phyloP scores from a whole-genome alignment of 2,113 vertebrate genomes.

The Pteronura brasiliensis region DNA sequence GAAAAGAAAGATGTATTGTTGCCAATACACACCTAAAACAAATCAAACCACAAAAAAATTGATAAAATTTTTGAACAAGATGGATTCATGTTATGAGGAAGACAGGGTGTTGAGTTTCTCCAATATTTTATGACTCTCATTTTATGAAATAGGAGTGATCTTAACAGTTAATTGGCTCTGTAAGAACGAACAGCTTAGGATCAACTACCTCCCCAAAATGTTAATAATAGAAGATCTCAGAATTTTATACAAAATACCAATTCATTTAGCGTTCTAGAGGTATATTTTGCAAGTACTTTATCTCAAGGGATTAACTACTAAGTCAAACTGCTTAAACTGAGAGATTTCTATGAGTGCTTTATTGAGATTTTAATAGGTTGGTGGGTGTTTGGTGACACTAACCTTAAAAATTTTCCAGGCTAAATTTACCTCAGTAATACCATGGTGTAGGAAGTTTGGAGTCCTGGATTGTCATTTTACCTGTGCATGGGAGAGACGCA shows the following conservation, averaged over 20 bases:
- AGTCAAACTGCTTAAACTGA: constrained; percentile 37
- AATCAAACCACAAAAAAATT: neutral
- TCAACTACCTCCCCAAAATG: neutral
- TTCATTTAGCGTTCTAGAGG: constrained; percentile 11
- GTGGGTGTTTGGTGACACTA: constrained; percentile 51
- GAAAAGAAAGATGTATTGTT: neutral
- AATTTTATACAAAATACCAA: neutral
- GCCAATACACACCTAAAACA: neutral
- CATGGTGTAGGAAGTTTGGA: neutral
- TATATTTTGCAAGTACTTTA: constrained; percentile 44
- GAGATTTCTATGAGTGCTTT: constrained; percentile 37
- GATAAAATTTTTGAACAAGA: neutral
- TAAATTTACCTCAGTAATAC: constrained; percentile 50
- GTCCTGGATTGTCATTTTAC: neutral
- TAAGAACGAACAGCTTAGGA: neutral
- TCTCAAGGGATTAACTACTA: constrained; percentile 49
- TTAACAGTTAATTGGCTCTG: neutral
- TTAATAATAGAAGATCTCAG: neutral
- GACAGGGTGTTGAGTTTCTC: neutral
- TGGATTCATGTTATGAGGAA: neutral
- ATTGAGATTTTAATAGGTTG: constrained; percentile 53
- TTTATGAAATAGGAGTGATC: neutral
- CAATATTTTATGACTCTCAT: neutral
- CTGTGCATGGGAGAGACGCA: neutral
- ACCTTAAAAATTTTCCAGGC: constrained; percentile 40